These are phyloP conservation scores for Saguinus imperator DNA, from an alignment of 2,113 vertebrate genomes.

Conservation along the genomic window DNA sequence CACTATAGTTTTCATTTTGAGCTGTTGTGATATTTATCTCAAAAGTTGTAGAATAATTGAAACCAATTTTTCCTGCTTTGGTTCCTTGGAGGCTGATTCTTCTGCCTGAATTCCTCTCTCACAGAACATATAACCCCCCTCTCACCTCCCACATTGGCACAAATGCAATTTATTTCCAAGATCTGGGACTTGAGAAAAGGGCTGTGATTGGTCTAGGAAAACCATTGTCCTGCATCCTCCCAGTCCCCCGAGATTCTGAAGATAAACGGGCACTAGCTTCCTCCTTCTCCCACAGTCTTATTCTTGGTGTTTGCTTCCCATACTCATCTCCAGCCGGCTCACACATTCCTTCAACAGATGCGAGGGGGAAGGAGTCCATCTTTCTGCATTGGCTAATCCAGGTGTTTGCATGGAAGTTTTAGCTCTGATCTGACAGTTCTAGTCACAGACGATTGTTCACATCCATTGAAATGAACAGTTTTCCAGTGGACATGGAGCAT, in stretches of 20 bases:
- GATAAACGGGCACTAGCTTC: neutral
- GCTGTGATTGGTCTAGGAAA: neutral
- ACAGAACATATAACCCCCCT: neutral
- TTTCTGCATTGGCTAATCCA: neutral
- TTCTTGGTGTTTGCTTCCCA: accelerated
- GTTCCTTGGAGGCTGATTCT: conserved; percentile 33
- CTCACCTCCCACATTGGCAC: neutral
- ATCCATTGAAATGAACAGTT: too few relatives aligned
- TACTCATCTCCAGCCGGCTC: neutral
- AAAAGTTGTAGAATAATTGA: conserved; percentile 59
- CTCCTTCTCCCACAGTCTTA: neutral
- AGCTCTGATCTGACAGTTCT: neutral
- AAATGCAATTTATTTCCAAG: neutral
- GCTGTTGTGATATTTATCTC: conserved; percentile 59
- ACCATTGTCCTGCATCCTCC: neutral
- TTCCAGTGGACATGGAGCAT: neutral
- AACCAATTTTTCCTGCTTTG: conserved; percentile 47
- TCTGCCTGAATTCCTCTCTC: neutral
- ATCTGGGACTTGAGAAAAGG: neutral
- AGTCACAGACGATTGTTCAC: neutral
- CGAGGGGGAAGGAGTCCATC: neutral
- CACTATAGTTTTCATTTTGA: conserved; percentile 48
- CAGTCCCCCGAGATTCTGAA: accelerated
- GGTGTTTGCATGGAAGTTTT: neutral
- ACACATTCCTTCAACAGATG: neutral